A percentile compares a stretch with the other conserved stretches of the same genome.
Conservation (phyloP, 2,797 vertebrate species). For the Sebastes kiyomatsui region DNA sequence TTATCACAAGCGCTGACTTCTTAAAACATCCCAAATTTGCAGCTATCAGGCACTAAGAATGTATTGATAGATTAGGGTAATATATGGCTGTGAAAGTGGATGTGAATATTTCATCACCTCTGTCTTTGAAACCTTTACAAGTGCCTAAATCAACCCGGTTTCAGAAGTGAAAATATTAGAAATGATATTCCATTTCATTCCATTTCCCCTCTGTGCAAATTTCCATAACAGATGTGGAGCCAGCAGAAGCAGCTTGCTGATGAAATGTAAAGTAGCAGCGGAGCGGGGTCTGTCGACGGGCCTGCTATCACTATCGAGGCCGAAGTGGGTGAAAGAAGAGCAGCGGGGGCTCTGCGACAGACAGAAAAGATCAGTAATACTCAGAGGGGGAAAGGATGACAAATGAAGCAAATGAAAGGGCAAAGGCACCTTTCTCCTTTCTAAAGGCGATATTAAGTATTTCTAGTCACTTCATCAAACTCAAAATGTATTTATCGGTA, state of each 20-base stretch:
- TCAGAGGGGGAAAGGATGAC: not conserved
- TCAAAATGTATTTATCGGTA: constrained; percentile 1
- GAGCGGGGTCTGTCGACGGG: constrained; percentile 47
- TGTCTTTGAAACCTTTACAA: constrained; percentile 63
- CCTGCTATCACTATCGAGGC: constrained; percentile 72
- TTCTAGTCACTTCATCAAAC: constrained; percentile 14
- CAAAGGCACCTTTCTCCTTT: constrained; percentile 5
- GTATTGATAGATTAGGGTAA: constrained; percentile 67
- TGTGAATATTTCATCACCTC: constrained; percentile 67
- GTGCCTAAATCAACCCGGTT: constrained; percentile 62
- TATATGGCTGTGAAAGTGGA: constrained; percentile 72
- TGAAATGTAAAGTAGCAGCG: constrained; percentile 72
- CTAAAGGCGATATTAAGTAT: not conserved
- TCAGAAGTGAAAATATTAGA: constrained; percentile 76
- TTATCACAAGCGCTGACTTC: constrained; percentile 52
- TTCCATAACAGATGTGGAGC: constrained; percentile 81
- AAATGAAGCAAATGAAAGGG: constrained; percentile 25
- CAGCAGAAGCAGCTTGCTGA: constrained; percentile 71
- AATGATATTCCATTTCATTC: constrained; percentile 75
- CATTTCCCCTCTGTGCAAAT: constrained; percentile 68
- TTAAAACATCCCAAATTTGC: constrained; percentile 57
- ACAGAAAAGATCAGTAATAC: constrained; percentile 38
- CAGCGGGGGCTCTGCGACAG: constrained; percentile 36
- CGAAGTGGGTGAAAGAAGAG: constrained; percentile 57
- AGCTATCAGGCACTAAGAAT: constrained; percentile 48